Conservation (phyloP, 1,140 invertebrate genomes). For the Trichonephila inaurata region DNA sequence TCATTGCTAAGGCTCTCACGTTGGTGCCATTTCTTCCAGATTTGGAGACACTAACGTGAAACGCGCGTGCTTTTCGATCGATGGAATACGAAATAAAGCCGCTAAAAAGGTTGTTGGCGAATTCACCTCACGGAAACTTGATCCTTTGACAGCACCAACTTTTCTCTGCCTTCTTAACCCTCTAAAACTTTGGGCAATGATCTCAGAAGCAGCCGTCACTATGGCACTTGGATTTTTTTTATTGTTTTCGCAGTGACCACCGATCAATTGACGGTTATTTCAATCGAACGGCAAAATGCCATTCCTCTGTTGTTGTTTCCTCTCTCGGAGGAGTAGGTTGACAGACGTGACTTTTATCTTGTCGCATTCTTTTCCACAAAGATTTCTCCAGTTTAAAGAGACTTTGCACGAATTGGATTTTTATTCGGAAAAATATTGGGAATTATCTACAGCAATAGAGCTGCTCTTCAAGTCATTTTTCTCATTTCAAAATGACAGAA, state of each 20-base stretch:
- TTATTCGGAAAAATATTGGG: too few species aligned
- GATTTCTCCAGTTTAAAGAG: not conserved
- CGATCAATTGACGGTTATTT: conserved; percentile 75
- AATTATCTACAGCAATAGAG: too few species aligned
- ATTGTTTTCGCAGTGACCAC: conserved; percentile 67
- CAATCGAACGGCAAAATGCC: conserved; percentile 72
- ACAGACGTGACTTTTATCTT: conserved; percentile 54
- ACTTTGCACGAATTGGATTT: too few species aligned
- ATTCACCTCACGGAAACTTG: conserved; percentile 74
- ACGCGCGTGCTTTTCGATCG: conserved; percentile 71
- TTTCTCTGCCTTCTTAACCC: conserved; percentile 55
- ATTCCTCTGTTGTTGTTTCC: conserved; percentile 50
- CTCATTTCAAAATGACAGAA: too few species aligned
- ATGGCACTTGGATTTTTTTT: conserved; percentile 58
- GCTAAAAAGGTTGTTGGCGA: conserved; percentile 64
- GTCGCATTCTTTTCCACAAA: conserved; percentile 62
- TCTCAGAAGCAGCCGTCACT: conserved; percentile 55
- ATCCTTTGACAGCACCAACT: conserved; percentile 72
- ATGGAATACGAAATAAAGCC: conserved; percentile 70
- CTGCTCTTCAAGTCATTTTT: too few species aligned
- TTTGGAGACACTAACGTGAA: conserved; percentile 71
- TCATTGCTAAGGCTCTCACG: conserved; percentile 69
- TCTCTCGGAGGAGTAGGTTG: conserved; percentile 13
- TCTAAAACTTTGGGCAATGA: conserved; percentile 59
- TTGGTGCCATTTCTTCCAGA: conserved; percentile 72